Conservation (phyloP, 1,140 invertebrate genomes). For the Anthonomus grandis region DNA sequence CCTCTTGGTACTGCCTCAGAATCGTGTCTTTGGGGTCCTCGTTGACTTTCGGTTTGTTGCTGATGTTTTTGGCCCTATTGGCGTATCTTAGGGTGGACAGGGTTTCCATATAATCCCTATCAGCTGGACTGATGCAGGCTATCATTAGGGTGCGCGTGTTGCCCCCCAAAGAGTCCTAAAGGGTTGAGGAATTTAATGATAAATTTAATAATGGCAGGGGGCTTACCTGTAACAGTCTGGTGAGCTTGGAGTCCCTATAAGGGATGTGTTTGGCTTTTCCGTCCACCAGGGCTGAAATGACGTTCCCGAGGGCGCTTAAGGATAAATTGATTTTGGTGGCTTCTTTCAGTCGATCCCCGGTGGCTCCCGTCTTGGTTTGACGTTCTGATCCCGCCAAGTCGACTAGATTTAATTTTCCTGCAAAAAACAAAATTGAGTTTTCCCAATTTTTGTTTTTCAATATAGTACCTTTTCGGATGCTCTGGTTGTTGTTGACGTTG, state of each 20-base stretch:
- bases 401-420: slow-evolving; percentile 86
- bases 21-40: slow-evolving; percentile 92
- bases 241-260: slow-evolving; percentile 92
- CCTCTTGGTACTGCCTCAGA: slow-evolving; percentile 82
- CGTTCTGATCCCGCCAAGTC: slow-evolving; percentile 87
- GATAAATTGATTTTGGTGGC: slow-evolving; percentile 96
- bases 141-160: slow-evolving; percentile 95
- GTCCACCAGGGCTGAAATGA: slow-evolving; percentile 89
- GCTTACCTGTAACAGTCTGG: slow-evolving; percentile 74
- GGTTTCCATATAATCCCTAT: slow-evolving; percentile 89
- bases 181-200: slow-evolving; percentile 4
- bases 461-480: slow-evolving; percentile 49
- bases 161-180: slow-evolving; percentile 84
- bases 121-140: slow-evolving; percentile 85
- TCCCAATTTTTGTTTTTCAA: neutral
- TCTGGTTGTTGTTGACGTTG: slow-evolving; percentile 54
- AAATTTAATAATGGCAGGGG: neutral
- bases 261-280: slow-evolving; percentile 89
- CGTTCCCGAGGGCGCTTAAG: slow-evolving; percentile 88
- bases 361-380: slow-evolving; percentile 81
- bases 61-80: slow-evolving; percentile 89
- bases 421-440: slow-evolving; percentile 39
- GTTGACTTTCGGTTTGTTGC: slow-evolving; percentile 89
- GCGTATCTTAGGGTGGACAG: slow-evolving; percentile 85
- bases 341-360: slow-evolving; percentile 85